Evolutionary conservation across 2,888 invertebrate species (phyloP), one percentile per base, ranked within the genome.

Genomic region (Papilio protenor): DNA sequence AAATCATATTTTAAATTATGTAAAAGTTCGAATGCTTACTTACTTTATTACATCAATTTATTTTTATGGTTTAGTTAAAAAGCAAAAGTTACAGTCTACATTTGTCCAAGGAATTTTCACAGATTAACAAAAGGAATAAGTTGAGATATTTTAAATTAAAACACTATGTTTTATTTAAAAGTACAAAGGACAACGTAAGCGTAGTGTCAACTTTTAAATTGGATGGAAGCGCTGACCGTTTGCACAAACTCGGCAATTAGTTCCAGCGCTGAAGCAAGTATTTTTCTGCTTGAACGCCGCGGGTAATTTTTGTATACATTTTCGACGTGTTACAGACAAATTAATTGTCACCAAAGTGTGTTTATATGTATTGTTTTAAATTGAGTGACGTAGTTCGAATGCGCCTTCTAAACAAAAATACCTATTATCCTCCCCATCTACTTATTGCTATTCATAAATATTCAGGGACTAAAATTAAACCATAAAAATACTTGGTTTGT

Each of bases 161-260:
- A 72, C 40, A 61, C 59, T 27, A 57, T 72, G 72, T 76, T 76
- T 76, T 72, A 61, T 61, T 76, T 76, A 77, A 79, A 77, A 80
- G 66, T 74, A 77, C 77, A 81, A 78, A 79, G 75, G 69, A 78
- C 78, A 80, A 80, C 80, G 81, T 73, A 72, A 79, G 77, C 77
- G 79, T 81, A 79, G 79, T 76, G 81, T 81, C 77, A 66, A 81
- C 83, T 83, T 83, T 83, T 81, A 84, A 85, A 84, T 84, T 85
- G 83, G 82, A 84, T 81, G 81, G 80, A 77, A 78, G 81, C 81
- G 80, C 81, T 82, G 84, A 82, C 83, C 83, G 81, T 79, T 80
- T 79, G 80, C 78, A 73, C 78, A 33, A 80, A 79, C 80, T 81
- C 55, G 73, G 81, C 83, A 83, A 85, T 85, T 86, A 84, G 85